These are phyloP conservation scores for Fratercula arctica DNA, from an alignment of 2,797 vertebrate species.

Conservation along the genomic window DNA sequence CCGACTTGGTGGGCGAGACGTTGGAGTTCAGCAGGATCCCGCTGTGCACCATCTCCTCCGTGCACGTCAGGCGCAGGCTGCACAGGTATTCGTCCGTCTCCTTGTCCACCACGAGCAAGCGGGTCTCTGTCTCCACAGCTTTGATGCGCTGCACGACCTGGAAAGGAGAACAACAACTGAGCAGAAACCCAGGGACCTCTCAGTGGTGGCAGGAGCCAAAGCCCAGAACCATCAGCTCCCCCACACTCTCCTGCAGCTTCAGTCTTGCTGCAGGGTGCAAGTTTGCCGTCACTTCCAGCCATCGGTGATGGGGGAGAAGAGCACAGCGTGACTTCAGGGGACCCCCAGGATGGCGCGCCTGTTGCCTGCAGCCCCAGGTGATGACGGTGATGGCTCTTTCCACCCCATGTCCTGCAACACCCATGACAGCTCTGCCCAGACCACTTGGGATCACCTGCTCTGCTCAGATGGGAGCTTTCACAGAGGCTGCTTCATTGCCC, in stretches of 20 bases:
- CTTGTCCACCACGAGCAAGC: conserved; percentile 90
- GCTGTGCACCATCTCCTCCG: conserved; percentile 81
- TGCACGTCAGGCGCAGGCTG: conserved; percentile 81
- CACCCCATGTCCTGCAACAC: not conserved
- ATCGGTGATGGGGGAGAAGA: accelerated
- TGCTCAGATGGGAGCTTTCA: not conserved
- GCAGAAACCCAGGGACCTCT: not conserved
- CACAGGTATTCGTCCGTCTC: conserved; percentile 87
- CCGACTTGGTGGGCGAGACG: not conserved
- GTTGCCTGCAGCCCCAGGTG: not conserved
- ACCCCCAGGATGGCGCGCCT: not conserved
- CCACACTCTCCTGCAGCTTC: accelerated
- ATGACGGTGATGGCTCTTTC: not conserved
- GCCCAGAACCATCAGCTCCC: accelerated
- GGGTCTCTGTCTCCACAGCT: conserved; percentile 84
- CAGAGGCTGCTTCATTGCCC: not conserved
- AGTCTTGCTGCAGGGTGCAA: accelerated
- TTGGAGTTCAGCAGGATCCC: conserved; percentile 69
- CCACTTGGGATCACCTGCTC: accelerated
- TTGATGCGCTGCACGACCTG: conserved; percentile 94
- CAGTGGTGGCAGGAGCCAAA: accelerated
- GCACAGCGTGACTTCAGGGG: accelerated
- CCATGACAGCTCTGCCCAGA: not conserved
- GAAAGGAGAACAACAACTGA: not conserved
- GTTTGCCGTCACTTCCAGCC: not conserved